Conservation (phyloP, 1,140 invertebrate genomes). For the Galendromus occidentalis region DNA sequence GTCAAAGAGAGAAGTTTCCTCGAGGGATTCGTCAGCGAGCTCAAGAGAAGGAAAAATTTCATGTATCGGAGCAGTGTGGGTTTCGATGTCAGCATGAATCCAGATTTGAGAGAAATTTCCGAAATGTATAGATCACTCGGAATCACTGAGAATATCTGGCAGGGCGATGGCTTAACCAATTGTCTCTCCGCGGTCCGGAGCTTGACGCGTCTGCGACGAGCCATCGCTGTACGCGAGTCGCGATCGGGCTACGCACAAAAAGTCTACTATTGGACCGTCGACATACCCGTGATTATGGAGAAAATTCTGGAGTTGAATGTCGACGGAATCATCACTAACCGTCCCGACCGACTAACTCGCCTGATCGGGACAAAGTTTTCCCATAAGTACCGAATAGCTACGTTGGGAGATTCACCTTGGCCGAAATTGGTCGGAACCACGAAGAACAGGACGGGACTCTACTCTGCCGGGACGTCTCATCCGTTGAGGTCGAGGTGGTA, state of each 20-base stretch:
- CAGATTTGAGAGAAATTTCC: constrained; percentile 12
- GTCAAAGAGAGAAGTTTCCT: too few species aligned
- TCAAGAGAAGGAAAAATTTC: too few species aligned
- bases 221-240: constrained; percentile 14
- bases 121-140: constrained; percentile 14
- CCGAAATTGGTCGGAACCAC: too few species aligned
- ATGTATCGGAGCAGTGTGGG: too few species aligned
- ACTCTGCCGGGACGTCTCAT: too few species aligned
- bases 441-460: too few species aligned
- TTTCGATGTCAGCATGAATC: constrained; percentile 15
- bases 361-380: too few species aligned
- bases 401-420: too few species aligned
- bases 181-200: constrained; percentile 12
- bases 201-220: constrained; percentile 11
- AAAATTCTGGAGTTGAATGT: constrained; percentile 14
- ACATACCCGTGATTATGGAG: constrained; percentile 5
- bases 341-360: constrained; percentile 13
- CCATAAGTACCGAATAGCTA: too few species aligned
- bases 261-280: constrained; percentile 18
- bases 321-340: constrained; percentile 18
- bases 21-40: too few species aligned
- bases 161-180: constrained; percentile 18
- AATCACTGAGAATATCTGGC: constrained; percentile 15
- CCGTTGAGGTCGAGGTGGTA: too few species aligned
- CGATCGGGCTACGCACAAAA: constrained; percentile 14